These are phyloP conservation scores for Silurus aristotelis DNA, from an alignment of 2,797 vertebrate species.

Conservation along the genomic window DNA sequence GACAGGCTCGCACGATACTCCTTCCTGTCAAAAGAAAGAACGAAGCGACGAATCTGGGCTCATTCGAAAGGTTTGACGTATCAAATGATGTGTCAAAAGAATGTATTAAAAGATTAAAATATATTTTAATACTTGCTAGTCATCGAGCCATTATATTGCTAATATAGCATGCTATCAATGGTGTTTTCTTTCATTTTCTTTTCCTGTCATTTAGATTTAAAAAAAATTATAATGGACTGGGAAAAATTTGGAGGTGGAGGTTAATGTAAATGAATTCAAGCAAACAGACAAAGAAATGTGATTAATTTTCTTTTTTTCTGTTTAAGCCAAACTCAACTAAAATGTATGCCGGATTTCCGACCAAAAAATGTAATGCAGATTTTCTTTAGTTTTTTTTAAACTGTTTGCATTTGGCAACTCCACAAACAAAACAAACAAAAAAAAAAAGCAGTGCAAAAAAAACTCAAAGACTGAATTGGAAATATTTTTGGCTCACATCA, in stretches of 20 bases:
- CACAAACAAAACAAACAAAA: not conserved
- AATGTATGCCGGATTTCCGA: not conserved
- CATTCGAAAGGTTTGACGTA: no score
- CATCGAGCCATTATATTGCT: not conserved
- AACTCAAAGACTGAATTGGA: not conserved
- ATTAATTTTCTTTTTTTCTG: not conserved
- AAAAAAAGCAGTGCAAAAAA: not conserved
- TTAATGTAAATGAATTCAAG: not conserved
- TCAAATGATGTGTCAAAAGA: not conserved
- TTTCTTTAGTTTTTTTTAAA: not conserved
- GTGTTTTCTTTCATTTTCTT: not conserved
- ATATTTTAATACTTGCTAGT: not conserved
- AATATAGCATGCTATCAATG: not conserved
- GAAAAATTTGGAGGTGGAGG: not conserved
- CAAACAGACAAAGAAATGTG: not conserved
- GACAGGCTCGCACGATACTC: conserved; percentile 46
- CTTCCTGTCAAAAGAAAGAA: conserved; percentile 20
- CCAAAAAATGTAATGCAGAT: not conserved
- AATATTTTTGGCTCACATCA: not conserved
- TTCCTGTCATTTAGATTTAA: not conserved
- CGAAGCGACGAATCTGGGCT: not conserved
- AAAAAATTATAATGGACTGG: not conserved
- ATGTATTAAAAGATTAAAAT: not conserved
- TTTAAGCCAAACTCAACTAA: not conserved
- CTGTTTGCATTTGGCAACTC: not conserved